Conservation (phyloP, 1,140 invertebrate genomes). For the Phymastichus coffea region DNA sequence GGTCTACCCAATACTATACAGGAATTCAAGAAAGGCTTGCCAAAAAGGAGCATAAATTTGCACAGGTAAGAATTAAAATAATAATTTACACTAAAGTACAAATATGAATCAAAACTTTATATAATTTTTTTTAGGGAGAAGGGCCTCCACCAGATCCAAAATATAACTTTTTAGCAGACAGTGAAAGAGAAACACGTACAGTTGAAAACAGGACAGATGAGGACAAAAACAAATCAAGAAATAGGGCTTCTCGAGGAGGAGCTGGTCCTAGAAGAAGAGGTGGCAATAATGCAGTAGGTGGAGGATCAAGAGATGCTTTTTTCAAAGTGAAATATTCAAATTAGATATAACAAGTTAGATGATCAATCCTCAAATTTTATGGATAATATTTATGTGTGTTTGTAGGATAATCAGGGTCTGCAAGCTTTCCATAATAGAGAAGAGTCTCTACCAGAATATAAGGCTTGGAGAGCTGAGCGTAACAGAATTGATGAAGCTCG, state of each 20-base stretch:
- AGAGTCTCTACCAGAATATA: slow-evolving; percentile 48
- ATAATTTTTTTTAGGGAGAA: slow-evolving; percentile 40
- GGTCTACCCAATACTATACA: slow-evolving; percentile 28
- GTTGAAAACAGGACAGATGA: slow-evolving; percentile 33
- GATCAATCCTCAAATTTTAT: too few species aligned
- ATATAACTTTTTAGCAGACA: slow-evolving; percentile 57
- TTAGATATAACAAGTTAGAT: too few species aligned
- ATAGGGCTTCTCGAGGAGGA: slow-evolving; percentile 32
- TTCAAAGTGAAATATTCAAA: slow-evolving; percentile 36
- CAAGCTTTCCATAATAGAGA: slow-evolving; percentile 33
- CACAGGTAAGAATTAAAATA: slow-evolving; percentile 35
- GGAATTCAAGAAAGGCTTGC: slow-evolving; percentile 35
- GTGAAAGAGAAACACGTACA: slow-evolving; percentile 46
- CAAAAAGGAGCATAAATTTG: slow-evolving; percentile 47
- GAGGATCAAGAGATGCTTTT: slow-evolving; percentile 36
- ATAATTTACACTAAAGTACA: slow-evolving; percentile 16
- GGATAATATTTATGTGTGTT: neutral
- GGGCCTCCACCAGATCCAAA: slow-evolving; percentile 58
- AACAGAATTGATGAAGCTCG: slow-evolving; percentile 56
- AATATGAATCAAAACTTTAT: slow-evolving; percentile 12
- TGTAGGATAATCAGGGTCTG: slow-evolving; percentile 30
- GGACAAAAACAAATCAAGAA: slow-evolving; percentile 39
- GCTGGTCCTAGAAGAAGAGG: slow-evolving; percentile 38
- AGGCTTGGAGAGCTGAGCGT: slow-evolving; percentile 55
- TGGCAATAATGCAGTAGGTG: slow-evolving; percentile 30